phyloP scores from a whole-genome alignment of 2,113 vertebrate species.

The Scophthalmus maximus region DNA sequence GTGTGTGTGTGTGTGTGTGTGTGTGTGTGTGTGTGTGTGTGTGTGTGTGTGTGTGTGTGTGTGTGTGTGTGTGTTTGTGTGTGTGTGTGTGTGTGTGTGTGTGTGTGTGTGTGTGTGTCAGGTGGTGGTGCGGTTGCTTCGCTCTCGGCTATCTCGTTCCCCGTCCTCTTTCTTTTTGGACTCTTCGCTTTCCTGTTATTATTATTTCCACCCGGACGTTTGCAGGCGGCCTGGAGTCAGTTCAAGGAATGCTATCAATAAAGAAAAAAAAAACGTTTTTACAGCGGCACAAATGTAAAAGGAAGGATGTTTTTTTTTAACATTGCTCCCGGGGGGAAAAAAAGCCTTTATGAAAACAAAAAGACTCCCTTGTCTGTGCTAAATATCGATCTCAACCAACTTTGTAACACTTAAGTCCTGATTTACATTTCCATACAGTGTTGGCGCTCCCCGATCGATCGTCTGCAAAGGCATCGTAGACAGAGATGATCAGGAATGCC shows the following conservation, averaged over 20 bases:
- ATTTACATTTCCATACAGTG: neutral
- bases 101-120: neutral
- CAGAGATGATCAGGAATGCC: too few relatives aligned
- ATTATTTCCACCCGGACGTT: conserved; percentile 61
- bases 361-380: too few relatives aligned
- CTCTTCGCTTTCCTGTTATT: conserved; percentile 58
- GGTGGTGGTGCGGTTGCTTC: conserved; percentile 7
- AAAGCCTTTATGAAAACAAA: neutral
- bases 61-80: neutral
- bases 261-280: conserved; percentile 34
- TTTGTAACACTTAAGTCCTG: neutral
- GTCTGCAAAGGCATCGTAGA: too few relatives aligned
- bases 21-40: too few relatives aligned
- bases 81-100: conserved; percentile 6
- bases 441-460: neutral
- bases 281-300: conserved; percentile 31
- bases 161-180: conserved; percentile 31
- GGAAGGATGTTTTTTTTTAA: conserved; percentile 26
- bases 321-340: conserved; percentile 17
- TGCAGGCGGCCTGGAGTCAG: conserved; percentile 49
- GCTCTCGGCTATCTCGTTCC: conserved; percentile 33
- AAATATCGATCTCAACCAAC: neutral
- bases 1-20: too few relatives aligned
- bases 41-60: too few relatives aligned
- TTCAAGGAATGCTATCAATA: conserved; percentile 39